Evolutionary conservation across 2,113 vertebrate species (phyloP).

Genomic region (Cyphomyrus discorhynchus): DNA sequence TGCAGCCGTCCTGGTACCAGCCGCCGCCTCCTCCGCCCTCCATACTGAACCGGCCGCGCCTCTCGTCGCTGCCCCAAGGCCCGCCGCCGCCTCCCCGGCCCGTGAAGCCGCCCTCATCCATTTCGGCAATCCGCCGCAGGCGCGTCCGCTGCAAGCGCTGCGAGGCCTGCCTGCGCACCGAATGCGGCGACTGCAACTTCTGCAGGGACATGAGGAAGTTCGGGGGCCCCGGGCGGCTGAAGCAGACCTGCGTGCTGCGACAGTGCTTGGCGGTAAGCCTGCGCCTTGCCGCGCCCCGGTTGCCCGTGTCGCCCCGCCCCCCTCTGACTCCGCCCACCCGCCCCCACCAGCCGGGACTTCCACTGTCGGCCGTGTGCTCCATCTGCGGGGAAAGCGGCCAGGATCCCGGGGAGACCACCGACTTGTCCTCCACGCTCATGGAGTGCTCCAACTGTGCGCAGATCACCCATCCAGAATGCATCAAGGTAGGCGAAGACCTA

Average conservation of each 20-base stretch:
- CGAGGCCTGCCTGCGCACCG: conserved; percentile 79
- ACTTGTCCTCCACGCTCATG: conserved; percentile 85
- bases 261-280: conserved; percentile 83
- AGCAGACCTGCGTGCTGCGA: conserved; percentile 83
- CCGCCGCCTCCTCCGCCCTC: conserved; percentile 43
- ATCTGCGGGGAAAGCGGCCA: conserved; percentile 84
- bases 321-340: conserved; percentile 17
- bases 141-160: conserved; percentile 88
- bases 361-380: conserved; percentile 85
- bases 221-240: conserved; percentile 86
- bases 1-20: conserved; percentile 64
- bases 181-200: conserved; percentile 86
- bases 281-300: no score
- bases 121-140: conserved; percentile 76
- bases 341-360: conserved; percentile 76
- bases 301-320: background rate
- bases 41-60: conserved; percentile 51
- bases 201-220: conserved; percentile 95
- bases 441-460: conserved; percentile 92
- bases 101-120: conserved; percentile 68
- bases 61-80: conserved; percentile 45
- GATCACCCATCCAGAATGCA: conserved; percentile 86
- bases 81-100: conserved; percentile 56
- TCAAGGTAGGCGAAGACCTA: conserved; percentile 62
- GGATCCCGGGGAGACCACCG: conserved; percentile 72